Conservation (phyloP, 2,797 vertebrate genomes). For the Hydrophis major region DNA sequence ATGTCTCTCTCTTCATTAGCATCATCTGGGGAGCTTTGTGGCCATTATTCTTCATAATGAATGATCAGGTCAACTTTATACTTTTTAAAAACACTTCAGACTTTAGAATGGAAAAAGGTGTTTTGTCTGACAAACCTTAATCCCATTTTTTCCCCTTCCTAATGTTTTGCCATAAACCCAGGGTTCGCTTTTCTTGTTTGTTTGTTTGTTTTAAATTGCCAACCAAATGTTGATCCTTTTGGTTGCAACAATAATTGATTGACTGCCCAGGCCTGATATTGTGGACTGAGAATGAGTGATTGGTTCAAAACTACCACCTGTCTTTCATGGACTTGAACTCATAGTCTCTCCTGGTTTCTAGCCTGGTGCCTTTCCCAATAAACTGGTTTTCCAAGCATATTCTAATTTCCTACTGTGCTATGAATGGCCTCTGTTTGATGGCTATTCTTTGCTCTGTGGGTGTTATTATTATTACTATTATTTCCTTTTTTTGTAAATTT, state of each 20-base stretch:
- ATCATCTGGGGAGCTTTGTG: background rate
- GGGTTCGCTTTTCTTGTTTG: background rate
- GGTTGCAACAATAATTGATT: background rate
- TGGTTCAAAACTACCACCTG: background rate
- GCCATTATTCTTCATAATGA: background rate
- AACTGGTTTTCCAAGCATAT: background rate
- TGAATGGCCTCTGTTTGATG: background rate
- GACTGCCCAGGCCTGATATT: background rate
- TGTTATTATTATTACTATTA: background rate
- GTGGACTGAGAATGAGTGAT: background rate
- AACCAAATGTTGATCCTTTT: background rate
- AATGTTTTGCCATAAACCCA: background rate
- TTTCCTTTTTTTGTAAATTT: background rate
- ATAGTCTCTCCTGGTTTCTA: background rate
- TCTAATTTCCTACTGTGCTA: background rate
- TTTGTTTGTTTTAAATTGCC: background rate
- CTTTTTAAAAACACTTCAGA: background rate
- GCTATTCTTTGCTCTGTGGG: background rate
- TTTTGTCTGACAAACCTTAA: background rate
- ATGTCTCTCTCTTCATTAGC: background rate
- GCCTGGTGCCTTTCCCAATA: background rate
- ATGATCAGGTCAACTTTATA: background rate
- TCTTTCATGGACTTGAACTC: background rate
- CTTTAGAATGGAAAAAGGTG: background rate
- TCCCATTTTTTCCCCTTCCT: background rate